Percentiles rank a stretch among this genome's conserved stretches.
Conservation (phyloP, 1,140 invertebrate genomes). For the Danaus plexippus region DNA sequence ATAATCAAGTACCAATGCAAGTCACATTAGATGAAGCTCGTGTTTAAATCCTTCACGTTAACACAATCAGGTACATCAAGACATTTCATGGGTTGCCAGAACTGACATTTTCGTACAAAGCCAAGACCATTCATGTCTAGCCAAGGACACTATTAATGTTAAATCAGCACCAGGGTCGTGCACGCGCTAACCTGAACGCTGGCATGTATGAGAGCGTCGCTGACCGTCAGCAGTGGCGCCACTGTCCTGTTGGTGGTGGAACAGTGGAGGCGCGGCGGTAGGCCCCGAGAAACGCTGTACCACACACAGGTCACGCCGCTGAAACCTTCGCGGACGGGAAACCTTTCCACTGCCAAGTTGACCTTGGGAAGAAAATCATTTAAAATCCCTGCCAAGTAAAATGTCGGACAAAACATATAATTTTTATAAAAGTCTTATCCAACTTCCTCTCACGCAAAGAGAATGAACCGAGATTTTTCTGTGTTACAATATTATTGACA, state of each 20-base stretch:
- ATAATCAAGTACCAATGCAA: too few species aligned
- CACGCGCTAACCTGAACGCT: conserved; percentile 49
- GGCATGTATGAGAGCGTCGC: conserved; percentile 78
- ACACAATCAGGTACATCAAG: too few species aligned
- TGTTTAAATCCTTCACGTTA: too few species aligned
- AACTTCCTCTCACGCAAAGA: too few species aligned
- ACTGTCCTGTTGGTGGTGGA: conserved; percentile 76
- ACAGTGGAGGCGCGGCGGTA: conserved; percentile 71
- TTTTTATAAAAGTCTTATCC: too few species aligned
- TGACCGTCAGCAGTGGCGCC: conserved; percentile 71
- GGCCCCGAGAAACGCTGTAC: conserved; percentile 68
- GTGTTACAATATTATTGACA: too few species aligned
- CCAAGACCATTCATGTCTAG: conserved; percentile 72
- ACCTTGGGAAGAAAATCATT: conserved; percentile 24
- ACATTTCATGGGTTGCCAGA: too few species aligned
- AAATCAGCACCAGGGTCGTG: too few species aligned
- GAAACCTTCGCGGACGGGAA: conserved; percentile 79
- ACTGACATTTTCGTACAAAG: conserved; percentile 80
- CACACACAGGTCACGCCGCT: conserved; percentile 83
- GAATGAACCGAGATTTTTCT: too few species aligned
- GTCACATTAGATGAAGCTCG: too few species aligned
- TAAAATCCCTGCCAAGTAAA: too few species aligned
- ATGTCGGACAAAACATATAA: too few species aligned
- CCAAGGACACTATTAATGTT: background rate
- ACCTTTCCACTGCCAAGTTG: conserved; percentile 82